Conservation (phyloP, 2,113 vertebrate species). For the Notarius lentiginosus region DNA sequence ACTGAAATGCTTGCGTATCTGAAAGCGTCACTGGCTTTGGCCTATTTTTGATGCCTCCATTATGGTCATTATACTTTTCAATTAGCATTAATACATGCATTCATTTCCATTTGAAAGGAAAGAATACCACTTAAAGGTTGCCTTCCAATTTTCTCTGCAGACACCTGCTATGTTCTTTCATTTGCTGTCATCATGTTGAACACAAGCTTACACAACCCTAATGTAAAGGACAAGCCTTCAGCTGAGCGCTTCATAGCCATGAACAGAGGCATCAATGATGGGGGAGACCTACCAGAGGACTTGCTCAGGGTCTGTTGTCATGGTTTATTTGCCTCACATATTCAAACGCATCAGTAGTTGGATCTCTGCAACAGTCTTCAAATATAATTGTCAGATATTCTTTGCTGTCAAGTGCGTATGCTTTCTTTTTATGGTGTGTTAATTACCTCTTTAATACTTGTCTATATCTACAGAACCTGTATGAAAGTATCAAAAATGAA, state of each 20-base stretch:
- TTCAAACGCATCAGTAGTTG: no score
- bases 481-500: conserved; percentile 79
- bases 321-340: not conserved
- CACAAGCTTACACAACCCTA: conserved; percentile 97
- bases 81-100: not conserved
- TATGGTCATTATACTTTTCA: not conserved
- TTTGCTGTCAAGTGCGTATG: not conserved
- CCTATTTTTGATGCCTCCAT: not conserved
- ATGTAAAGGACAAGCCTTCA: conserved; percentile 93
- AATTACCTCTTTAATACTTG: not conserved
- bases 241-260: conserved; percentile 91
- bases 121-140: not conserved
- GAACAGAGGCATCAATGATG: conserved; percentile 96
- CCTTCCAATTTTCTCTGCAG: conserved; percentile 58
- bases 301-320: conserved; percentile 81
- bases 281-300: conserved; percentile 92
- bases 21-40: not conserved
- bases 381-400: not conserved
- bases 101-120: not conserved
- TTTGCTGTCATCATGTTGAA: conserved; percentile 99
- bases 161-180: conserved; percentile 95
- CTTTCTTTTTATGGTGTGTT: not conserved
- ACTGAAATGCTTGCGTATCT: conserved; percentile 20
- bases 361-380: not conserved
- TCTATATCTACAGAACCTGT: conserved; percentile 82